Percentiles rank a stretch among this genome's conserved stretches.
phyloP scores from a whole-genome alignment of 2,888 invertebrate genomes.

The Pseudococcus longispinus region DNA sequence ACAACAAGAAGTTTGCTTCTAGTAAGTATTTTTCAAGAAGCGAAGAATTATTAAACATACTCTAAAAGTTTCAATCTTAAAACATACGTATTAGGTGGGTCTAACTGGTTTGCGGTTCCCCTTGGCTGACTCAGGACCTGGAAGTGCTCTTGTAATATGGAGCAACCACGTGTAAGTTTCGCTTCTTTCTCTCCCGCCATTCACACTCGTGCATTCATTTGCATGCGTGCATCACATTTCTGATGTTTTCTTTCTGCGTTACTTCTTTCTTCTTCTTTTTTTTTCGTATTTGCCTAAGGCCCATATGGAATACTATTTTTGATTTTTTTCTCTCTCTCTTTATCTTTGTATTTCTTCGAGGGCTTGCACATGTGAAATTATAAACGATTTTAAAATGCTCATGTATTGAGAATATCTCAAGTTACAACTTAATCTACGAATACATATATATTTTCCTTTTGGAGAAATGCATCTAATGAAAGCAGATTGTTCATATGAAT shows the following conservation, averaged over 20 bases:
- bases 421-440: too few relatives aligned
- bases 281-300: not conserved
- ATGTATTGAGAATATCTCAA: too few relatives aligned
- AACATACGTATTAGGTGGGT: slow-evolving; percentile 44
- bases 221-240: slow-evolving; percentile 34
- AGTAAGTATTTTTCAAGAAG: slow-evolving; percentile 3
- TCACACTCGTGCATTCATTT: slow-evolving; percentile 36
- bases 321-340: not conserved
- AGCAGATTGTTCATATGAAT: too few relatives aligned
- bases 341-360: too few relatives aligned
- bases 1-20: not conserved
- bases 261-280: not conserved
- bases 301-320: not conserved
- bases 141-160: slow-evolving; percentile 49
- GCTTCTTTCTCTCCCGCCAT: slow-evolving; percentile 36
- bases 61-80: slow-evolving; percentile 31
- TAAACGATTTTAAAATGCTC: not conserved
- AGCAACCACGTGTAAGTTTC: slow-evolving; percentile 49
- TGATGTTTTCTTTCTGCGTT: slow-evolving; percentile 11
- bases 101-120: slow-evolving; percentile 50
- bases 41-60: slow-evolving; percentile 22
- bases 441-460: too few relatives aligned
- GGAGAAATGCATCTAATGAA: too few relatives aligned
- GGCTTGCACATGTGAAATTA: not conserved
- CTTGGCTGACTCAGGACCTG: slow-evolving; percentile 45